phyloP scores from a whole-genome alignment of 2,888 invertebrate species.

The Pyrrhia umbra region DNA sequence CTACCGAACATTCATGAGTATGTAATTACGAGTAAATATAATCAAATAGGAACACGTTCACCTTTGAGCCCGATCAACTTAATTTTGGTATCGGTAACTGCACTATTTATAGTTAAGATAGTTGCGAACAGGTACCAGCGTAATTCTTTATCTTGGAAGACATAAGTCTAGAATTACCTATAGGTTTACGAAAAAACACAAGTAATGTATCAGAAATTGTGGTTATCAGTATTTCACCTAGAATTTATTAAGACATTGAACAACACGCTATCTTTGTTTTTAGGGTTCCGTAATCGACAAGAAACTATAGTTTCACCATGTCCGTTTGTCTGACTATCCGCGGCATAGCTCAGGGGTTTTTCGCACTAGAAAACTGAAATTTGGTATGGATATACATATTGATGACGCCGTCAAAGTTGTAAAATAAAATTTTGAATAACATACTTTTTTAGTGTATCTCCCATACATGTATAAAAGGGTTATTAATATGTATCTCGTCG shows the following conservation, averaged over 20 bases:
- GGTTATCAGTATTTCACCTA: conserved; percentile 39
- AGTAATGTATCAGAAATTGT: conserved; percentile 24
- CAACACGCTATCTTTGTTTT: conserved; percentile 22
- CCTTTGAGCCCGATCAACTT: conserved; percentile 7
- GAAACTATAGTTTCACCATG: too few species aligned
- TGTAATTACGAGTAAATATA: conserved; percentile 30
- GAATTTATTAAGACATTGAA: conserved; percentile 30
- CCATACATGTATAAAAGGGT: too few species aligned
- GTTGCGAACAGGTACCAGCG: conserved; percentile 11
- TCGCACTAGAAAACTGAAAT: too few species aligned
- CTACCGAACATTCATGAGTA: conserved; percentile 66
- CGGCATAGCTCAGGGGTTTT: too few species aligned
- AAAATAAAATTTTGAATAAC: too few species aligned
- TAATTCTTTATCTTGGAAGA: conserved; percentile 6
- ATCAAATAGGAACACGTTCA: conserved; percentile 17
- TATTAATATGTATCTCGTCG: too few species aligned
- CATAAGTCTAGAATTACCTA: conserved; percentile 6
- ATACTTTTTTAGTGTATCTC: too few species aligned
- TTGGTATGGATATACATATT: too few species aligned
- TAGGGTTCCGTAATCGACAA: too few species aligned
- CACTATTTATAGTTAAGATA: conserved; percentile 3
- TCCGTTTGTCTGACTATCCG: too few species aligned
- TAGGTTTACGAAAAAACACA: conserved; percentile 10
- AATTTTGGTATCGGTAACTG: neutral
- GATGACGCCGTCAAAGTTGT: too few species aligned